These are phyloP conservation scores for Indri indri DNA, from an alignment of 2,113 vertebrate genomes.

Conservation along the genomic window DNA sequence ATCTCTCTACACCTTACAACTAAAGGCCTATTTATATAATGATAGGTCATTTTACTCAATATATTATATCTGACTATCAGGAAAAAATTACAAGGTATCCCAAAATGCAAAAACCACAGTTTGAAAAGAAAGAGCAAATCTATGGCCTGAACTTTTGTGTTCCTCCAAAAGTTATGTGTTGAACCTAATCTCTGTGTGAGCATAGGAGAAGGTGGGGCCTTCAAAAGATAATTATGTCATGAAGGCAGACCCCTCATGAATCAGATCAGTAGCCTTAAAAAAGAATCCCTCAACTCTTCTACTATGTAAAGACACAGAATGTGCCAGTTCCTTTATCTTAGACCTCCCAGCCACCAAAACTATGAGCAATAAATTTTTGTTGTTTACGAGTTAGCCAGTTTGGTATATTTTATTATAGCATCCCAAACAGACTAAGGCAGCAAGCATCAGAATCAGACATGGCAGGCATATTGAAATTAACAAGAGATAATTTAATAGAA, in stretches of 20 bases:
- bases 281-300: not conserved
- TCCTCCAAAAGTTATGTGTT: not conserved
- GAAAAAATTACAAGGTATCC: not conserved
- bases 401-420: not conserved
- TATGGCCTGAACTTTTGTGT: not conserved
- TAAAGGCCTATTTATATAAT: not conserved
- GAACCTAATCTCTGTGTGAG: not conserved
- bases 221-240: not conserved
- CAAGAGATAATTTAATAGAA: not conserved
- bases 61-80: not conserved
- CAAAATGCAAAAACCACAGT: not conserved
- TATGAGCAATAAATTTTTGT: too few species aligned
- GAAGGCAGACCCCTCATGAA: not conserved
- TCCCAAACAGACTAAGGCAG: too few species aligned
- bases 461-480: not conserved
- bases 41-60: not conserved
- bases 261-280: not conserved
- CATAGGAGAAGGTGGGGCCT: not conserved
- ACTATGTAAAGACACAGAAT: not conserved
- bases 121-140: not conserved
- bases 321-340: not conserved
- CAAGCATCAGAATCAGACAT: not conserved
- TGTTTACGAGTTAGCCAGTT: not conserved
- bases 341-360: not conserved
- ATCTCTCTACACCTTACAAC: not conserved